Conservation (phyloP, 2,797 vertebrate species). For the Borostomias antarcticus region DNA sequence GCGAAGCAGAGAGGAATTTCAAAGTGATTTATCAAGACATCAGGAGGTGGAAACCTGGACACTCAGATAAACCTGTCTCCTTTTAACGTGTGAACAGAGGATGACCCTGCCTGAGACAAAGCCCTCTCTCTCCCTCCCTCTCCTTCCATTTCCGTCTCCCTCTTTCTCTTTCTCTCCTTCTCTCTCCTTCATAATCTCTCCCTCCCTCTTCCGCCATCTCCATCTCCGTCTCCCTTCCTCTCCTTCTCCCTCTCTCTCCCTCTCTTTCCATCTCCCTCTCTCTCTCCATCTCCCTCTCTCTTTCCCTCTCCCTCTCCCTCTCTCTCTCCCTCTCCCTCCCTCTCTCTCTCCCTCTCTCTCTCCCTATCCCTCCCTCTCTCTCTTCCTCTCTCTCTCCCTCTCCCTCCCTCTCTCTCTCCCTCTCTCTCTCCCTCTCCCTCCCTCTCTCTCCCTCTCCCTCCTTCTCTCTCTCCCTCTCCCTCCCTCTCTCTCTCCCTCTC, state of each 20-base stretch:
- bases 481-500: no score
- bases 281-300: no score
- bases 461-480: no score
- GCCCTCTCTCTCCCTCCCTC: slow-evolving; percentile 19
- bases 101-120: slow-evolving; percentile 40
- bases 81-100: slow-evolving; percentile 51
- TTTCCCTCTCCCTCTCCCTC: neutral
- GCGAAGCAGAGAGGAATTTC: neutral
- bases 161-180: no score
- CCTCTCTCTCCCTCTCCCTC: neutral
- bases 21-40: slow-evolving; percentile 53
- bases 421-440: neutral
- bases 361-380: neutral
- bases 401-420: no score
- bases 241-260: neutral
- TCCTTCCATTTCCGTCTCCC: no score
- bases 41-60: slow-evolving; percentile 46
- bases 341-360: neutral
- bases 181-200: neutral
- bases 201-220: slow-evolving; percentile 39
- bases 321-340: slow-evolving; percentile 31
- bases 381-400: no score
- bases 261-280: neutral
- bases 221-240: no score
- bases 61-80: slow-evolving; percentile 57